Conservation (phyloP, 2,113 vertebrate species). For the Lophura nycthemera region DNA sequence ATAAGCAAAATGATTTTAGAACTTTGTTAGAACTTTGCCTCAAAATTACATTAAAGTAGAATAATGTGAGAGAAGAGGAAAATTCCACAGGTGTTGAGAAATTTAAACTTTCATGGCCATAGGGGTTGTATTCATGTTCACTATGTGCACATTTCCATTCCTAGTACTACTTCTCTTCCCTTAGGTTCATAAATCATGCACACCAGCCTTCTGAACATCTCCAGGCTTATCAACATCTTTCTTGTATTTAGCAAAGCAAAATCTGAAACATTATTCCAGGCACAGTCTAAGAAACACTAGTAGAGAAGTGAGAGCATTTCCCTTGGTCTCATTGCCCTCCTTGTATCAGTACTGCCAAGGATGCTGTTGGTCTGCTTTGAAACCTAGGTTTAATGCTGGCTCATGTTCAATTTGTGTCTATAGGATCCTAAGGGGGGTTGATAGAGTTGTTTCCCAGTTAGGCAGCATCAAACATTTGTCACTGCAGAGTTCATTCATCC, state of each 20-base stretch:
- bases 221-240: not conserved
- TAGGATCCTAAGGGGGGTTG: not conserved
- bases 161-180: not conserved
- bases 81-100: not conserved
- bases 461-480: not conserved
- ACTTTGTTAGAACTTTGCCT: not conserved
- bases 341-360: accelerated
- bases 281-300: not conserved
- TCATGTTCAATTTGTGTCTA: not conserved
- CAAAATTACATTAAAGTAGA: not conserved
- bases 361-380: accelerated
- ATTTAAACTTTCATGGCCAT: not conserved
- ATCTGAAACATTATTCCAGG: not conserved
- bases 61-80: not conserved
- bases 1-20: not conserved
- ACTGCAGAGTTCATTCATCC: not conserved
- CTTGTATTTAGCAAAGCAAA: not conserved
- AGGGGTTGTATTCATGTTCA: not conserved
- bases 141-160: not conserved
- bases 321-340: not conserved
- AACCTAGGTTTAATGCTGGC: not conserved
- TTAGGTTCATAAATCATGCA: not conserved
- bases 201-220: not conserved
- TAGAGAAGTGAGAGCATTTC: not conserved
- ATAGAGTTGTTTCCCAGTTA: not conserved